These are phyloP conservation scores for Rhinopomastus cyanomelas DNA, from an alignment of 2,113 vertebrate genomes.

Conservation along the genomic window DNA sequence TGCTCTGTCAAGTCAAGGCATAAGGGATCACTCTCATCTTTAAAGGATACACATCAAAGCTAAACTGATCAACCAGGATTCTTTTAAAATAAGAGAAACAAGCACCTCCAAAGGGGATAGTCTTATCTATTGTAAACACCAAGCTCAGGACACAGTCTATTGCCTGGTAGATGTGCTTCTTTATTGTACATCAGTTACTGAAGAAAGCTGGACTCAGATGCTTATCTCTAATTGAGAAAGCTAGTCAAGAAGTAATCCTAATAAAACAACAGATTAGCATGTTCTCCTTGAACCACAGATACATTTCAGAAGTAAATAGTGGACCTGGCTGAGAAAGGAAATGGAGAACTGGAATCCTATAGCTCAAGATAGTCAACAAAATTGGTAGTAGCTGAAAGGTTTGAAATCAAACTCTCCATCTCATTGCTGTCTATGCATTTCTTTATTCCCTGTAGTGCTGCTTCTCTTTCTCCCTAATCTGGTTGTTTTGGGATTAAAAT, in stretches of 20 bases:
- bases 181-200: background rate
- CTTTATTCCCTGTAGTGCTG: constrained; percentile 7
- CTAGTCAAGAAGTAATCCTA: background rate
- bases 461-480: constrained; percentile 2
- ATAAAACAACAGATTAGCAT: background rate
- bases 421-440: background rate
- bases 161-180: background rate
- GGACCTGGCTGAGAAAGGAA: background rate
- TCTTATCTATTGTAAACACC: background rate
- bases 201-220: background rate
- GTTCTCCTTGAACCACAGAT: background rate
- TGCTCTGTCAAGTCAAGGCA: background rate
- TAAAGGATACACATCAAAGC: background rate
- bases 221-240: background rate
- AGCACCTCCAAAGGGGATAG: background rate
- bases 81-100: background rate
- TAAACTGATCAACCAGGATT: background rate
- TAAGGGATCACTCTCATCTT: background rate
- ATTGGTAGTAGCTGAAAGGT: constrained; percentile 2
- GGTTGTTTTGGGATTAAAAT: constrained; percentile 60
- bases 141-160: background rate
- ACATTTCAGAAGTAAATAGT: constrained; percentile 12
- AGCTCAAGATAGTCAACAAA: background rate
- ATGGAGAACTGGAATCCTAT: constrained; percentile 8
- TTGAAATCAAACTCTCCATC: constrained; percentile 25